Base-by-base conservation (phyloP, 2,797 vertebrate genomes). In the Clarias fuscus region DNA sequence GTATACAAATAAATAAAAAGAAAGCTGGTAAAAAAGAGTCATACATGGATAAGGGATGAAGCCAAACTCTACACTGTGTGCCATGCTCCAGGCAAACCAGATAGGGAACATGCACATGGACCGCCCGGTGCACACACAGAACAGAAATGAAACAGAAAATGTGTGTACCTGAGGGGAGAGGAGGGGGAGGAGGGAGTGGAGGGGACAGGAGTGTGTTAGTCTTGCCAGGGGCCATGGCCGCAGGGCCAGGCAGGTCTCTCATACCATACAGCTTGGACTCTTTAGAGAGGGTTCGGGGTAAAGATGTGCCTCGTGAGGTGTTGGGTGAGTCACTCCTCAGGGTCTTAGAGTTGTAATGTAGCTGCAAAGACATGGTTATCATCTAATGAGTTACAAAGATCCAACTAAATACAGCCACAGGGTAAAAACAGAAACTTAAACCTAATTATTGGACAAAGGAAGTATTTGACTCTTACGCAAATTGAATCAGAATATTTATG, bases 251-350 rank as follows among this genome's bases (percentile, higher is more conserved):
- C 70, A 86, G 81, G 48, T 99, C 98, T 97, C 97, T 99, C 98
- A 99, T 98, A 98, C 97, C 97, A 96, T 96, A 98, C 96, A 99
- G 95, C 94, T 98, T 99, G 89, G 97, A 99, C 93, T 99, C 98
- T 97, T 99, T 99, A 93, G 98, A 99, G 91, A 99, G 95, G 3
- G 97, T 98, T 95, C 98, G 96, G 87, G 97, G 97, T 92, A 99
- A 94, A 8, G 98, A 99, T 58, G 98, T 99, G 92, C 98, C 98
- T 37, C 98, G 96, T 0, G 98, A 99, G 40, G 97, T 94, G 86
- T 96, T 99, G 88, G 98, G 98, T 0, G 98, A 99, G 86, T 99
- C 98, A 0, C 97, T 97, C 96, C 98, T 99, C 89, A 99, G 94
- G 43, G 96, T 99, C 95, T 99, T 99, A 84, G 98, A 99, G 92